These are phyloP conservation scores for Zaprionus taronus DNA, from an alignment of 1,140 invertebrate species.

Conservation along the genomic window DNA sequence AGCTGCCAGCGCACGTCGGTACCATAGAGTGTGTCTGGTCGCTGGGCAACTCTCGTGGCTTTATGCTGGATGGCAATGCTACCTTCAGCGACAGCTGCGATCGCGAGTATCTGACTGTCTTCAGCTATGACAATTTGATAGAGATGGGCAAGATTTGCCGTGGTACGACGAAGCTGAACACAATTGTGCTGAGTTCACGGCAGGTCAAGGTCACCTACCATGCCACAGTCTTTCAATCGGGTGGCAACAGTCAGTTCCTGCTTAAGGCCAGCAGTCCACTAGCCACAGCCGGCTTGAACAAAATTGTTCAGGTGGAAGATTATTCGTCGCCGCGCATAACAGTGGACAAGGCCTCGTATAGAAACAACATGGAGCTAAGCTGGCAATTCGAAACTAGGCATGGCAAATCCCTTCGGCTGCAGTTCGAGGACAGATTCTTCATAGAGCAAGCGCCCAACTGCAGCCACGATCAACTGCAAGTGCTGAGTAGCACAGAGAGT, in stretches of 20 bases:
- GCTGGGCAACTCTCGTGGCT: constrained; percentile 12
- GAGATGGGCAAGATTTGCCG: constrained; percentile 50
- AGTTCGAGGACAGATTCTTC: constrained; percentile 87
- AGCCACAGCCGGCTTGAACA: not conserved
- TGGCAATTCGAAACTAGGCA: constrained; percentile 88
- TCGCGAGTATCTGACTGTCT: constrained; percentile 56
- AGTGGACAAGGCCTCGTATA: constrained; percentile 48
- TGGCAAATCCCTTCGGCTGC: constrained; percentile 88
- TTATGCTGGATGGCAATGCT: constrained; percentile 46
- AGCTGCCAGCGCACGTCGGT: constrained; percentile 26
- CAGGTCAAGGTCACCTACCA: constrained; percentile 51
- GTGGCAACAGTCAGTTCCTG: constrained; percentile 34
- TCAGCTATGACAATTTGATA: not conserved
- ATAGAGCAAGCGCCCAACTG: constrained; percentile 90
- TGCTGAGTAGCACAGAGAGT: constrained; percentile 82
- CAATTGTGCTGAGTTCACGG: constrained; percentile 10
- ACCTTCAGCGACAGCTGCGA: constrained; percentile 66
- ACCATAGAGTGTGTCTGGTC: constrained; percentile 61
- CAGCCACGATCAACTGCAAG: constrained; percentile 90
- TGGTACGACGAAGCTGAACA: constrained; percentile 27
- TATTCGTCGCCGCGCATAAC: constrained; percentile 16
- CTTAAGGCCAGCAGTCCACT: not conserved
- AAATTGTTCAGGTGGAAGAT: constrained; percentile 18
- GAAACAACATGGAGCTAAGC: constrained; percentile 89
- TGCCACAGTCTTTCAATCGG: constrained; percentile 10